These are phyloP conservation scores for Aplysia californica DNA, from an alignment of 1,140 invertebrate species.

Conservation along the genomic window DNA sequence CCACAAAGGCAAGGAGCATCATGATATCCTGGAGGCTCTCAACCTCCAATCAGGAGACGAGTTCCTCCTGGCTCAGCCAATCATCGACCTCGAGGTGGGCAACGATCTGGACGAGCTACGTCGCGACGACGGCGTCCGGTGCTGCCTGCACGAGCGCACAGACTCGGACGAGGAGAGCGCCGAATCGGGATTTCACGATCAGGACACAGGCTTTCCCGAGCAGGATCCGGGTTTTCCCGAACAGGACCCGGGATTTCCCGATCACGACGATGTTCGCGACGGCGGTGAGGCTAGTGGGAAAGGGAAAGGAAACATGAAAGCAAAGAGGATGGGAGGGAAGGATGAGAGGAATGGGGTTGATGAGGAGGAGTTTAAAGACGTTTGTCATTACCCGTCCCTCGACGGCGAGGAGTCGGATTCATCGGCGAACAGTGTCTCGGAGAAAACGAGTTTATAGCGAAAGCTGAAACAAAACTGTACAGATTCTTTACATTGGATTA, in stretches of 20 bases:
- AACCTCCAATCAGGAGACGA: constrained; percentile 3
- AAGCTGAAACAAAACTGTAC: too few relatives aligned
- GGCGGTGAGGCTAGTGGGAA: too few relatives aligned
- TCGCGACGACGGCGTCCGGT: constrained; percentile 54
- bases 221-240: constrained; percentile 13
- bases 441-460: too few relatives aligned
- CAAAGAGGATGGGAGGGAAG: not conserved
- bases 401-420: too few relatives aligned
- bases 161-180: constrained; percentile 64
- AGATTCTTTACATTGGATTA: too few relatives aligned
- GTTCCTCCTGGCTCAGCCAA: constrained; percentile 34
- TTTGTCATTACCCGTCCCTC: too few relatives aligned
- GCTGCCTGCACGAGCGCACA: constrained; percentile 39
- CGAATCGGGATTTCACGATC: constrained; percentile 62
- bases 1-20: constrained; percentile 20
- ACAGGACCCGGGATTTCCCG: too few relatives aligned
- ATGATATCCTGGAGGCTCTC: constrained; percentile 13
- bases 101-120: constrained; percentile 60
- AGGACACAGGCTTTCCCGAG: constrained; percentile 46
- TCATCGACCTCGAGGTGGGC: constrained; percentile 61
- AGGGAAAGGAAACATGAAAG: constrained; percentile 1
- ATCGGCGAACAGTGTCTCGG: too few relatives aligned
- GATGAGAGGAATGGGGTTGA: too few relatives aligned
- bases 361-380: too few relatives aligned
- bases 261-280: too few relatives aligned